phyloP scores from a whole-genome alignment of 2,888 invertebrate species.

The Leptopterna dolabrata region DNA sequence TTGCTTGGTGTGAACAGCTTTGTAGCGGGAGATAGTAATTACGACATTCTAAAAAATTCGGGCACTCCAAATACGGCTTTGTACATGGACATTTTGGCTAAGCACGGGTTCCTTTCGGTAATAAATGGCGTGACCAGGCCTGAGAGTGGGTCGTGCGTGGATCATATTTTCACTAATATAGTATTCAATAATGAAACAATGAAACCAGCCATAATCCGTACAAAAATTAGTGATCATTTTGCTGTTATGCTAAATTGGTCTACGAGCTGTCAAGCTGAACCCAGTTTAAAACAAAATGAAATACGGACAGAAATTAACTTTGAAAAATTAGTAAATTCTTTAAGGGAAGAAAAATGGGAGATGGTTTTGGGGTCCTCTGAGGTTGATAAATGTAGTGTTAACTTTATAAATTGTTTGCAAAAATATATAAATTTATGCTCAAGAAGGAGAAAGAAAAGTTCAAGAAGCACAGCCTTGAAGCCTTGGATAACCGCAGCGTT shows the following conservation, averaged over 20 bases:
- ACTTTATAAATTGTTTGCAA: background rate
- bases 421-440: background rate
- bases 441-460: background rate
- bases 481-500: background rate
- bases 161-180: background rate
- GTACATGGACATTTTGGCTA: background rate
- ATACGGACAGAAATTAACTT: background rate
- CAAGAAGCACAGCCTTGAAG: background rate
- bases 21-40: background rate
- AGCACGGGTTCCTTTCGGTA: background rate
- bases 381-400: background rate
- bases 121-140: conserved; percentile 6
- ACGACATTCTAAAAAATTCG: background rate
- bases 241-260: background rate
- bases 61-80: background rate
- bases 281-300: too few relatives aligned
- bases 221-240: conserved; percentile 1
- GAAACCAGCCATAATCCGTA: background rate
- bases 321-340: background rate
- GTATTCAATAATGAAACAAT: background rate
- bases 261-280: background rate
- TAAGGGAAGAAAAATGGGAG: conserved; percentile 4
- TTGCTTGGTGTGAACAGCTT: background rate
- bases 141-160: background rate
- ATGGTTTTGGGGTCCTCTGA: background rate